These are phyloP conservation scores for Sebastes iracundus DNA, from an alignment of 2,797 vertebrate genomes.

Conservation along the genomic window DNA sequence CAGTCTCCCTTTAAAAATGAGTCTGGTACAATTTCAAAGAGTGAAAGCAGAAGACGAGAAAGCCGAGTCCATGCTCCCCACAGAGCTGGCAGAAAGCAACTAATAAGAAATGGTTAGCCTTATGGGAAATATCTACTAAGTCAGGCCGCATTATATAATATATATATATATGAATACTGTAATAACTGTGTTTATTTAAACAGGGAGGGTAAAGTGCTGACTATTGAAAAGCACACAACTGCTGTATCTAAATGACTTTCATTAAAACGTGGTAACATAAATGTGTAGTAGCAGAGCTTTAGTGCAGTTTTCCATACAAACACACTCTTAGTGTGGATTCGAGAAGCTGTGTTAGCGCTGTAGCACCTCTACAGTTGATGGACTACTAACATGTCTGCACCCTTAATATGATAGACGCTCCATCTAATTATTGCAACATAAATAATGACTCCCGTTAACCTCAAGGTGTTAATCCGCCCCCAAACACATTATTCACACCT, in stretches of 20 bases:
- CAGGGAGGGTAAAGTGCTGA: background rate
- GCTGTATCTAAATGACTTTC: background rate
- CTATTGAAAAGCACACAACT: background rate
- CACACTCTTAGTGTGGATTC: background rate
- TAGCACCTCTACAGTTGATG: background rate
- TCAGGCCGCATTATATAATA: too few species aligned
- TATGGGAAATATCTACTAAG: background rate
- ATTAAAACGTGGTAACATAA: background rate
- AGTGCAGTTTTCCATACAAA: background rate
- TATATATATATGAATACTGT: background rate
- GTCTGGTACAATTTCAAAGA: too few species aligned
- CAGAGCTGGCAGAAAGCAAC: background rate
- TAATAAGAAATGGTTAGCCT: background rate
- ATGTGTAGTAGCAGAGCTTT: background rate
- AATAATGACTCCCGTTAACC: slow-evolving; percentile 23
- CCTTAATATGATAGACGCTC: background rate
- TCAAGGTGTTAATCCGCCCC: slow-evolving; percentile 12
- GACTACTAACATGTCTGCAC: background rate
- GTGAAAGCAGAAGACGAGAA: too few species aligned
- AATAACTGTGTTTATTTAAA: background rate
- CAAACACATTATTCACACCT: slow-evolving; percentile 34
- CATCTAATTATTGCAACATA: slow-evolving; percentile 14
- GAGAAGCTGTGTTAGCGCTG: background rate
- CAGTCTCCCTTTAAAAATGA: too few species aligned
- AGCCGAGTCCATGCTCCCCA: background rate